Conservation (phyloP, 2,113 vertebrate genomes). For the Mus spicilegus region DNA sequence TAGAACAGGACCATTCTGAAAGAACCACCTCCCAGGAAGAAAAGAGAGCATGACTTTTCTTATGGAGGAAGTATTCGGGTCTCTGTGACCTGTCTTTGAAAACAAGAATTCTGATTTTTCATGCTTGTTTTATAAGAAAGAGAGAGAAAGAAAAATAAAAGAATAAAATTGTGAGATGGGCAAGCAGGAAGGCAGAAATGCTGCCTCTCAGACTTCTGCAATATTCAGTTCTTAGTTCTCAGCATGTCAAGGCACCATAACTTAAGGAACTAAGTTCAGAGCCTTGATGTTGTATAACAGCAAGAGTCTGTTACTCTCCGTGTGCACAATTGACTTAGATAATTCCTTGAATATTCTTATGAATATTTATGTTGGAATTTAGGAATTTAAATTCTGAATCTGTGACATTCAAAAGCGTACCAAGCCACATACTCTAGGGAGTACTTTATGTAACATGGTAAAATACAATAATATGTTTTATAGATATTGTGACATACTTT, state of each 20-base stretch:
- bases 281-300: not conserved
- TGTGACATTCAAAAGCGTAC: conserved; percentile 13
- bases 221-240: not conserved
- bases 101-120: not conserved
- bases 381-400: not conserved
- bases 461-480: not conserved
- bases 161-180: not conserved
- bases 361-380: conserved; percentile 16
- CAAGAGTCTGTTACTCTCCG: not conserved
- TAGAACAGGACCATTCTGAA: not conserved
- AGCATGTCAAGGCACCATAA: not conserved
- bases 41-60: not conserved
- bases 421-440: not conserved
- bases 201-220: not conserved
- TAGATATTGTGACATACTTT: not conserved
- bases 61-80: not conserved
- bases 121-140: not conserved
- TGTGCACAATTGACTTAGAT: not conserved
- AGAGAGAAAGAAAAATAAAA: not conserved
- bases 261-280: not conserved
- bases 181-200: not conserved
- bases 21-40: not conserved
- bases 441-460: not conserved
- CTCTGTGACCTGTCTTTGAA: not conserved
- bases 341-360: not conserved